Evolutionary conservation across 1,140 invertebrate genomes (phyloP), one percentile per base, ranked within the genome.

Genomic region (Eubasilissa regina): DNA sequence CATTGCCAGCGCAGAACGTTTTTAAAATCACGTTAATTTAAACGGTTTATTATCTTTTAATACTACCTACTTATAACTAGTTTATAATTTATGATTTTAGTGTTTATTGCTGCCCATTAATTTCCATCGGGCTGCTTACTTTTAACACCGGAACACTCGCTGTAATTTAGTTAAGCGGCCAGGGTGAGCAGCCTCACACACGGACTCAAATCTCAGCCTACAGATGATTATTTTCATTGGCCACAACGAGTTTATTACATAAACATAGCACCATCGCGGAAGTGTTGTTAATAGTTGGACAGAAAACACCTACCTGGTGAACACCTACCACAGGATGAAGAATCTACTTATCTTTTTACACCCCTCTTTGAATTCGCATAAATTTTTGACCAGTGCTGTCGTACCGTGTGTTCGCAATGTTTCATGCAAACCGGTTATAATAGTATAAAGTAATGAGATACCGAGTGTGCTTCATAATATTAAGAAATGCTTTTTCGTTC

Each of bases 191-290:
- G 53, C 25, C 58, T 62, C 4, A 21, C 12, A 21, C 12, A 25
- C 35, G 10, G 64, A 45, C 45, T 35, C 64, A 66, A 77, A 77
- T 68, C 58, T 70, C 55, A 51, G 44, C 45, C 72, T 56, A 45
- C 66, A 45, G 58, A 51, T 78, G 77, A 79, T 79, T 79, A 79
- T 79, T 79, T 79, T 79, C 78, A 75, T 66, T 75, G 62, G 78
- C 60, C 58, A 13, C 55, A 56, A 79, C 75, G 75, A 21, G 11
- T 75, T 79, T 79, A 66, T 75, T n/a, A 19, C 72, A 68, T 79
- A 64, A 79, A 75, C 78, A 75, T 35, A 53, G 35, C 55, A 45
- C 43, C 44, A 19, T 79, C 78, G 78, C 68, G 73, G 25, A 51
- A 56, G 60, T 17, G 70, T 47, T 44, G 58, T 75, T 79, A 75